Conservation (phyloP, 2,797 vertebrate species). For the Eleutherodactylus coqui region DNA sequence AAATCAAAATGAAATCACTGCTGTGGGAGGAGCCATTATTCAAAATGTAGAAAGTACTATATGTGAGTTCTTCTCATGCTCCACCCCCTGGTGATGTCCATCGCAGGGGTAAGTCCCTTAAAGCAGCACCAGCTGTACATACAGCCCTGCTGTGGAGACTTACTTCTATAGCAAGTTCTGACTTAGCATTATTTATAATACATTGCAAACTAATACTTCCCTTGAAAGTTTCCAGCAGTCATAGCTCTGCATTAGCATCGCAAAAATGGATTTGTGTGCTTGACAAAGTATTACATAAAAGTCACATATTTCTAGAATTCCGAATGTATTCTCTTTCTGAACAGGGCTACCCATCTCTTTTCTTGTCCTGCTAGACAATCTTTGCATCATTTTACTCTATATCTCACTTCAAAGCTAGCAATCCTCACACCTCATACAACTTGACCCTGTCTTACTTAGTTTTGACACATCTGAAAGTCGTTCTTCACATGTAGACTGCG, state of each 20-base stretch:
- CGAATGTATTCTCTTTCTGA: not conserved
- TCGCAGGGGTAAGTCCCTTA: no score
- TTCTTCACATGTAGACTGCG: slow-evolving; percentile 32
- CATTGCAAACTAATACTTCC: no score
- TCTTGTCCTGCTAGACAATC: slow-evolving; percentile 27
- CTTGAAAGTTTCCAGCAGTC: no score
- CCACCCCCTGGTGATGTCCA: no score
- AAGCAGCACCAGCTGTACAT: no score
- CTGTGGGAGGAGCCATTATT: no score
- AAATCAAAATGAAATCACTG: no score
- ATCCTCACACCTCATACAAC: slow-evolving; percentile 43
- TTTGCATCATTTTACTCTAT: slow-evolving; percentile 37
- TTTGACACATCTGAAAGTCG: slow-evolving; percentile 52
- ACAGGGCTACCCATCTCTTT: slow-evolving; percentile 15
- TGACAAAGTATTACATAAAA: not conserved
- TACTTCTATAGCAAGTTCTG: no score
- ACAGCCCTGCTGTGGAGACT: no score
- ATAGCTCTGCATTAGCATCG: not conserved
- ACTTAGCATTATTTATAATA: no score
- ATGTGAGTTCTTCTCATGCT: no score
- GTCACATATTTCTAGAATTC: not conserved
- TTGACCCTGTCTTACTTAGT: slow-evolving; percentile 55
- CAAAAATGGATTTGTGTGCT: not conserved
- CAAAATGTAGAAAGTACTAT: no score
- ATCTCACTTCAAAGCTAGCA: slow-evolving; percentile 47